These are phyloP conservation scores for Leptinotarsa undecemlineata DNA, from an alignment of 1,140 invertebrate genomes.

Conservation along the genomic window DNA sequence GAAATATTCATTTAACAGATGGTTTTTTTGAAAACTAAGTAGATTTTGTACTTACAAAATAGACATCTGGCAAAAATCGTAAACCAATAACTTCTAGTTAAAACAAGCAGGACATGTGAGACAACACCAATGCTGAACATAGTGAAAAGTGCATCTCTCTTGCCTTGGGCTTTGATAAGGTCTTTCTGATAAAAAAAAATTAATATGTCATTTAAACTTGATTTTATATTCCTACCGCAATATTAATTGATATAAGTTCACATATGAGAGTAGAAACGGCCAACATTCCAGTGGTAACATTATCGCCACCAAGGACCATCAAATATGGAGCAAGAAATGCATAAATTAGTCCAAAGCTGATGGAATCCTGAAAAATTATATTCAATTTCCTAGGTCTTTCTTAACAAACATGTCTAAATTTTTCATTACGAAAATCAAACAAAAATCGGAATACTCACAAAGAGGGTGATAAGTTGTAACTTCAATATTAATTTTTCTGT, in stretches of 20 bases:
- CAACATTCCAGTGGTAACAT: slow-evolving; percentile 29
- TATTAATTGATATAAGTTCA: slow-evolving; percentile 31
- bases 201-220: slow-evolving; percentile 4
- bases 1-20: background rate
- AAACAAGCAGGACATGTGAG: slow-evolving; percentile 28
- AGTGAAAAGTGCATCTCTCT: slow-evolving; percentile 30
- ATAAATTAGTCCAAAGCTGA: slow-evolving; percentile 38
- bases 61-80: slow-evolving; percentile 33
- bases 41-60: slow-evolving; percentile 27
- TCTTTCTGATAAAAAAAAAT: slow-evolving; percentile 23
- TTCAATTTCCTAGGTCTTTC: too few species aligned
- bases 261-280: slow-evolving; percentile 26
- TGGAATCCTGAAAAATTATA: slow-evolving; percentile 27
- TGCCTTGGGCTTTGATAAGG: slow-evolving; percentile 28
- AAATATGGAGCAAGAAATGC: slow-evolving; percentile 35
- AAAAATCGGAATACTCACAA: slow-evolving; percentile 21
- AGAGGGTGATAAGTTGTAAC: slow-evolving; percentile 27
- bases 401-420: background rate
- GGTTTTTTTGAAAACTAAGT: background rate
- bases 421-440: slow-evolving; percentile 1
- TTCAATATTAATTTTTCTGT: background rate
- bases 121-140: slow-evolving; percentile 28
- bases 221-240: slow-evolving; percentile 22
- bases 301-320: slow-evolving; percentile 25
- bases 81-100: slow-evolving; percentile 33